Conservation (phyloP, 2,113 vertebrate genomes). For the Hypanus sabinus region DNA sequence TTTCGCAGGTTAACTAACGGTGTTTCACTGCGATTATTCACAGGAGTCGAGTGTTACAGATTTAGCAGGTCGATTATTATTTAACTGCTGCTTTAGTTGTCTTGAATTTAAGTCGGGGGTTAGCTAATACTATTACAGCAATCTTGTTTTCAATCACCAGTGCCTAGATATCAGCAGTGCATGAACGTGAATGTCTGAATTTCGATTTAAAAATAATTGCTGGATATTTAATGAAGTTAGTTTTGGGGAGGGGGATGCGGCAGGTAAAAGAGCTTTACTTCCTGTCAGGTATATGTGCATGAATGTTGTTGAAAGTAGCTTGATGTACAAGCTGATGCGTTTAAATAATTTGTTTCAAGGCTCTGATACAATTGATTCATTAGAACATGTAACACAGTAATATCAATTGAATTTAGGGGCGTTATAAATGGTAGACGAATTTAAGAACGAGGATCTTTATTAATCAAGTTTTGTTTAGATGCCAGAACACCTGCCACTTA, state of each 20-base stretch:
- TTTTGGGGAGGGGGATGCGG: not conserved
- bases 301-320: constrained; percentile 8
- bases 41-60: not conserved
- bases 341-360: not conserved
- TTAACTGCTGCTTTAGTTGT: not conserved
- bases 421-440: not conserved
- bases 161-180: not conserved
- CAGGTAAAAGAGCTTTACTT: not conserved
- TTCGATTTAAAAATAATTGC: not conserved
- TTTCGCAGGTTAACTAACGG: not conserved
- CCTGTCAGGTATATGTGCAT: not conserved
- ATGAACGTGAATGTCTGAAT: not conserved
- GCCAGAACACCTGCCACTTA: constrained; percentile 11
- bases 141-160: not conserved
- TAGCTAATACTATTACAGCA: not conserved
- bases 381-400: not conserved
- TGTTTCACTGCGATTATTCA: not conserved
- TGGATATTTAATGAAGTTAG: not conserved
- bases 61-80: not conserved
- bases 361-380: not conserved
- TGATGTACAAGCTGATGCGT: not conserved
- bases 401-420: not conserved
- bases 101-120: not conserved
- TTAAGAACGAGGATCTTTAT: not conserved
- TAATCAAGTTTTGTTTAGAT: not conserved